Base-by-base conservation (phyloP, 2,113 vertebrate species). In the Prochilodus magdalenae region DNA sequence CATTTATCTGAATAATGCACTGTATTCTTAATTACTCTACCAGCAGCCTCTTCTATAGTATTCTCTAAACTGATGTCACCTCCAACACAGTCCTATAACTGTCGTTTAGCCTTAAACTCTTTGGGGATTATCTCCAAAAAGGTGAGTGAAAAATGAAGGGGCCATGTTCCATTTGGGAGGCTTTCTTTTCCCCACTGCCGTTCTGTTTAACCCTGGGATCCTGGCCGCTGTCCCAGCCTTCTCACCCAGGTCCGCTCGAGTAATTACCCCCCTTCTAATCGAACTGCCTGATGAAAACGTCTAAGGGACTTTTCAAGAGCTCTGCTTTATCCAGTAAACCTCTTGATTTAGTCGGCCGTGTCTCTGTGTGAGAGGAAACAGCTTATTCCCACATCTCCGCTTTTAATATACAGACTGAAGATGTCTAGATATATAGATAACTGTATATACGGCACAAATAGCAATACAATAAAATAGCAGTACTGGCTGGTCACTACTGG, bases 211-310 rank as follows among this genome's bases (percentile, higher is more conserved):
- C 88, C 86, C 22, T 86, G 73, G 88, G 87, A 87, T 89, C 60
- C 89, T 92, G 92, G 90, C 90, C 77, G 13, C 62, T 70, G 84
- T 93, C 92, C 90, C 91, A 91, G 91, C 75, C 89, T 83, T 85
- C 69, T 79, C 89, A 87, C 1, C 72, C 63, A 26, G 29, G 11
- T 79, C 51, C 27, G 24, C 53, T 71, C 33, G 15, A 82, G 89
- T 91, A 92, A 92, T 93, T 92, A 92, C 90, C 86, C 89, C 90
- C 85, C 88, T 89, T 66, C 87, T 87, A 79, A 88, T 87, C 86
- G 91, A 93, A 93, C 91, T 92, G 90, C 89, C 85, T 86, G 84
- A 92, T 80, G 88, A 91, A 89, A 83, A 91, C 88, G 90, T 87
- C 89, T 90, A 89, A 90, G 90, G 90, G 91, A 91, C 90, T 86